These are phyloP conservation scores for Platygyra sinensis DNA, from an alignment of 64 coral and sea anemone species.

Conservation along the genomic window DNA sequence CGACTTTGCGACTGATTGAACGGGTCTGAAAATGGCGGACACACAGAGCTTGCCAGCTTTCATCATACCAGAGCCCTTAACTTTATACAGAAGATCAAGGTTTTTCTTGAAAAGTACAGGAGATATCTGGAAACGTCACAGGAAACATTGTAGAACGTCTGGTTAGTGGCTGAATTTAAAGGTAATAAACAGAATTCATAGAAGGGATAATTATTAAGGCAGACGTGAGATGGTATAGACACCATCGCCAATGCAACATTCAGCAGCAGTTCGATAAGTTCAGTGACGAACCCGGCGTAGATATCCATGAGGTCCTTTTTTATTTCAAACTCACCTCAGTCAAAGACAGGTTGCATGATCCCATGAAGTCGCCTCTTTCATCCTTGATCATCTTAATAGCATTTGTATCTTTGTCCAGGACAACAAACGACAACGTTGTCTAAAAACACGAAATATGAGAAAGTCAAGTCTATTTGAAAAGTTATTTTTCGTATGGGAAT, in stretches of 20 bases:
- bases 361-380: slow-evolving; percentile 64
- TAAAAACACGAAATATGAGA: slow-evolving; percentile 1
- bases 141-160: neutral
- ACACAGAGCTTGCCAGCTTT: slow-evolving; percentile 69
- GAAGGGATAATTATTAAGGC: neutral
- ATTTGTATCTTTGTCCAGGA: slow-evolving; percentile 68
- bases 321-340: slow-evolving; percentile 49
- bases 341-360: slow-evolving; percentile 68
- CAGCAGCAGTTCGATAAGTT: no score
- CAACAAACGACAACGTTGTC: slow-evolving; percentile 63
- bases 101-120: slow-evolving; percentile 58
- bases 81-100: slow-evolving; percentile 58
- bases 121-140: slow-evolving; percentile 21
- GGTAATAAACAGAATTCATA: neutral
- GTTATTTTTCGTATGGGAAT: no score
- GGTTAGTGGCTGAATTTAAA: neutral
- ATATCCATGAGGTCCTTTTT: no score
- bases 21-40: slow-evolving; percentile 65
- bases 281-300: no score
- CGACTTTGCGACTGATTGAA: slow-evolving; percentile 60
- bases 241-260: no score
- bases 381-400: slow-evolving; percentile 57
- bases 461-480: no score
- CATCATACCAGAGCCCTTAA: slow-evolving; percentile 55
- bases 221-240: no score